Evolutionary conservation across 1,140 invertebrate genomes (phyloP), one percentile per base, ranked within the genome.

Genomic region (Trichonephila clavipes): DNA sequence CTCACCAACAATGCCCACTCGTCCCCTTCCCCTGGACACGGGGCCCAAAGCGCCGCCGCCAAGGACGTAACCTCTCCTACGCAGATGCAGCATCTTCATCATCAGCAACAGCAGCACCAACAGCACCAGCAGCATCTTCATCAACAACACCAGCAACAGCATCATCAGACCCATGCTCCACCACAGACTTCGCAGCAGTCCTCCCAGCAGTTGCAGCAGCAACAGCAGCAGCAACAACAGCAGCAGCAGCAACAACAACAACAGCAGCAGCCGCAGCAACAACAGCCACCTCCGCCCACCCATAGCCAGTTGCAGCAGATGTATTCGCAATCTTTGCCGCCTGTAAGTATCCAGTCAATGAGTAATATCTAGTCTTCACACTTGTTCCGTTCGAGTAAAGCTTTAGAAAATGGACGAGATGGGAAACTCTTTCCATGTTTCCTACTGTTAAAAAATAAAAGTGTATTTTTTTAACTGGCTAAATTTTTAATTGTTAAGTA

Each of bases 1-100:
- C 89, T 62, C 66, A 92, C 94, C 90, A 94, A 94, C 93, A 90
- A 90, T 40, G 88, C 88, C 51, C 94, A 95, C 90, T 94, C 95
- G 64, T 90, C 95, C 82, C 93, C 94, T 66, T 94, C 94, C 51
- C 95, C 94, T 86, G 77, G 81, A 51, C 44, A 93, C 34, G 88
- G 66, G 82, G 93, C 92, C 77, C 90, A 95, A 82, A 85, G 91
- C 94, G 69, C 86, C 72, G 91, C 81, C 82, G 58, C 86, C 86
- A 88, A 88, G 77, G 86, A 88, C 28, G 81, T 89, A 51, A 88
- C 85, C 40, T 61, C 93, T 0, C 88, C 87, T 18, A 59, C 62
- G 59, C 87, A 90, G 64, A 28, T 72, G 77, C 93, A 90, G 58
- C 86, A 90, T 66, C 86, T 82, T 44, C 93, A 94, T 58, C 93